These are phyloP conservation scores for Channa striata DNA, from an alignment of 2,797 vertebrate genomes.

Conservation along the genomic window DNA sequence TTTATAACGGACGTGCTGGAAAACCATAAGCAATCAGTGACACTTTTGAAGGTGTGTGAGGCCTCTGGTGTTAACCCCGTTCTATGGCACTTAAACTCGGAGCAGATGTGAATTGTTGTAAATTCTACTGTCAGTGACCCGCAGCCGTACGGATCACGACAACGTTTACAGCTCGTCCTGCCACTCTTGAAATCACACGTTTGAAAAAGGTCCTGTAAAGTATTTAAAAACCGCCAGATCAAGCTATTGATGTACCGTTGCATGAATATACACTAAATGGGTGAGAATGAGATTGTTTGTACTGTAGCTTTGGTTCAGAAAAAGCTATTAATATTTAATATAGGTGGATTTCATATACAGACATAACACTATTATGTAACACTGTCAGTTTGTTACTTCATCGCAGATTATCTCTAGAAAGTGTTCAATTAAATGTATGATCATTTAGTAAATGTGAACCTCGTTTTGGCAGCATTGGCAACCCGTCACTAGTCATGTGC, in stretches of 20 bases:
- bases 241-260: constrained; percentile 44
- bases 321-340: constrained; percentile 44
- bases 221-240: constrained; percentile 18
- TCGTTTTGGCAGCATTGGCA: constrained; percentile 33
- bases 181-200: constrained; percentile 30
- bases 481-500: background rate
- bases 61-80: constrained; percentile 36
- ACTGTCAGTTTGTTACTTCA: constrained; percentile 18
- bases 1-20: constrained; percentile 27
- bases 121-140: constrained; percentile 22
- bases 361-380: constrained; percentile 33
- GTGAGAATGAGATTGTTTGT: constrained; percentile 39
- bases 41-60: background rate
- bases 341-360: constrained; percentile 32
- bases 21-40: constrained; percentile 4
- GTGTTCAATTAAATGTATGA: constrained; percentile 33
- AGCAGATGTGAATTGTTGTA: constrained; percentile 31
- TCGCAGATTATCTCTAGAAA: constrained; percentile 22
- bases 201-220: constrained; percentile 4
- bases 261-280: constrained; percentile 53
- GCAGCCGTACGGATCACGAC: constrained; percentile 3
- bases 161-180: constrained; percentile 26
- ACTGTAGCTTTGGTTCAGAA: constrained; percentile 34
- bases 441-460: constrained; percentile 21
- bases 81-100: constrained; percentile 18